These are phyloP conservation scores for Athalia rosae DNA, from an alignment of 2,888 invertebrate species.

Conservation along the genomic window DNA sequence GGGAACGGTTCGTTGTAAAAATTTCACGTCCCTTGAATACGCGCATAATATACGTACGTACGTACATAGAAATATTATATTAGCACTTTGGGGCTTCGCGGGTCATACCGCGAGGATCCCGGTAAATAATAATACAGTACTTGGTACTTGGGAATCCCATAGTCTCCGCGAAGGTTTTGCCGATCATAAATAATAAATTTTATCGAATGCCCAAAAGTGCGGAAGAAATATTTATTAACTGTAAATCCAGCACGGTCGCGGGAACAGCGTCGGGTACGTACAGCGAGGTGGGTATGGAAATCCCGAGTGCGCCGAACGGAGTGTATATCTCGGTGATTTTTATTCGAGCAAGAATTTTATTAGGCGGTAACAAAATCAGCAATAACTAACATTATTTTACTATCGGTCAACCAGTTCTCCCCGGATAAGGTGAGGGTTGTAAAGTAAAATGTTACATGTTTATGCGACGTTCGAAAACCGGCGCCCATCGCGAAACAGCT, in stretches of 20 bases:
- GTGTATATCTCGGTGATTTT: constrained; percentile 54
- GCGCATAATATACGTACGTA: background rate
- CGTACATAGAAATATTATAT: constrained; percentile 36
- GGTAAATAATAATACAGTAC: constrained; percentile 36
- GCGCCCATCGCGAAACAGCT: constrained; percentile 50
- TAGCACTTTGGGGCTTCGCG: constrained; percentile 38
- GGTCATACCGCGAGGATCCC: constrained; percentile 9
- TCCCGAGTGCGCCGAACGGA: background rate
- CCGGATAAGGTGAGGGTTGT: constrained; percentile 50
- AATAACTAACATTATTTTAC: constrained; percentile 64
- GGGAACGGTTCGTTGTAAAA: constrained; percentile 10
- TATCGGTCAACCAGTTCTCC: constrained; percentile 52
- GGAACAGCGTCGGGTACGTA: too few species aligned
- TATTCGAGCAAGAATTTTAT: constrained; percentile 62
- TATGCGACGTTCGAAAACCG: constrained; percentile 54
- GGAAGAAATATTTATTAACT: constrained; percentile 67
- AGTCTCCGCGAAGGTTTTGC: constrained; percentile 42
- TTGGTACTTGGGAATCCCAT: background rate
- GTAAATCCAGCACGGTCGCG: constrained; percentile 56
- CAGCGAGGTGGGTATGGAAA: background rate
- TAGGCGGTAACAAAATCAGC: constrained; percentile 62
- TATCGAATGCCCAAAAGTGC: constrained; percentile 55
- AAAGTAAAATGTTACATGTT: constrained; percentile 64
- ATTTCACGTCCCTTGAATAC: background rate
- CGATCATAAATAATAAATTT: constrained; percentile 60